Percentiles rank a stretch among this genome's conserved stretches.
Evolutionary conservation across 2,113 vertebrate species (phyloP).

Genomic region (Sciurus niger): DNA sequence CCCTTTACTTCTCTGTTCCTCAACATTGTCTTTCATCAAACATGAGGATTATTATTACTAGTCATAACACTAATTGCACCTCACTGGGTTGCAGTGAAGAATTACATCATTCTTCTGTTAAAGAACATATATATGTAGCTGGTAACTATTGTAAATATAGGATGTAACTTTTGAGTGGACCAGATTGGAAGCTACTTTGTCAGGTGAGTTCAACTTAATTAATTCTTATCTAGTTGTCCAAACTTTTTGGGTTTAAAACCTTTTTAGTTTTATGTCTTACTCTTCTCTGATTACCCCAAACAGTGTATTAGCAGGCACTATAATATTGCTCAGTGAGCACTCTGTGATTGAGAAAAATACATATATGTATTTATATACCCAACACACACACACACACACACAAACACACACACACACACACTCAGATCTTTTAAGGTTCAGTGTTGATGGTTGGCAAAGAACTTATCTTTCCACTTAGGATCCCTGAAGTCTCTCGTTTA

Average conservation of each 20-base stretch:
- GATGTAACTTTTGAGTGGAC: constrained; percentile 6
- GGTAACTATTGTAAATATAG: background rate
- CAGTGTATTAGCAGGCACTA: background rate
- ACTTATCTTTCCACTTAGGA: constrained; percentile 39
- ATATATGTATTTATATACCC: background rate
- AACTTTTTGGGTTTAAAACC: background rate
- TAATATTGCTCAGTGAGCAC: background rate
- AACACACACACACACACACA: too few species aligned
- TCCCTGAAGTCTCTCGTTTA: constrained; percentile 50
- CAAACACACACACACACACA: background rate
- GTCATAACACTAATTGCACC: background rate
- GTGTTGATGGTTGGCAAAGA: background rate
- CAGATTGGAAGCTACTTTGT: background rate
- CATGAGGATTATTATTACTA: background rate
- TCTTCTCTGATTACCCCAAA: background rate
- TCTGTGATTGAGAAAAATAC: background rate
- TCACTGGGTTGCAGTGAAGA: background rate
- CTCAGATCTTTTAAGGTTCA: background rate
- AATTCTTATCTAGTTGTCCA: background rate
- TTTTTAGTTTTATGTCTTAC: background rate
- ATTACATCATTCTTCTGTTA: background rate
- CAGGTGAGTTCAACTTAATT: background rate
- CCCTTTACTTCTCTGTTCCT: background rate
- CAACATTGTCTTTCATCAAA: background rate
- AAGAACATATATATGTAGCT: background rate